Evolutionary conservation across 2,888 invertebrate species (phyloP), one percentile per base, ranked within the genome.

Genomic region (Drosophila silvestris): DNA sequence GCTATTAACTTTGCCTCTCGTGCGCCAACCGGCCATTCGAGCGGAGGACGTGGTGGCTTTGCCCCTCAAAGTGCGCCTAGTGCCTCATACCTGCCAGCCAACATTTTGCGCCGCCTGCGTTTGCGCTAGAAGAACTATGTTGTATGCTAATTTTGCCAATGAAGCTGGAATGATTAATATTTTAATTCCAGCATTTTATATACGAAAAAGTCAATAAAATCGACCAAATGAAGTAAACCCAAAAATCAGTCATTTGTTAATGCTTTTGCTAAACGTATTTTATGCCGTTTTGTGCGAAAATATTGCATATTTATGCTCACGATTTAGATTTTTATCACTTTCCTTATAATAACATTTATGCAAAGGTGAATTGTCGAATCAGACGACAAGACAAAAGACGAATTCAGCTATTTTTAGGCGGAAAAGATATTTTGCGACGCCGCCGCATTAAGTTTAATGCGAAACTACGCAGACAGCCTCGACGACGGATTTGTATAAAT

Each of bases 1-100:
- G 86, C 91, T 37, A 83, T 91, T 64, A 91, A 91, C 81, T 91
- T 91, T 54, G 91, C 91, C 9, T 83, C 87, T n/a, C 85, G 79
- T n/a, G 78, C 76, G 6, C 84, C 89, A 5, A 52, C 58, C 3
- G 39, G 41, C 10, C 74, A 81, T 2, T 52, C 69, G 3, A 19
- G 0, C 22, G 69, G 71, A 4, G 63, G 73, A 7, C 59, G 50
- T 22, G 79, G 76, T 19, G 37, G 37, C 66, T 60, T 66, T 33
- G 75, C 68, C 0, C 60, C 77, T 12, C 70, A 59, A n/a, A 77
- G 84, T 50, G 77, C 79, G 19, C 82, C 78, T 50, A 78, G 61
- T 64, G 62, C 39, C 63, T 76, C 90, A 30, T 91, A 91, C 64
- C 76, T 91, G 79, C 91, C 91, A 19, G 83, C 91, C 41, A 90